Evolutionary conservation across 2,797 vertebrate genomes (phyloP), one percentile per base, ranked within the genome.

Genomic region (Xyrichtys novacula): DNA sequence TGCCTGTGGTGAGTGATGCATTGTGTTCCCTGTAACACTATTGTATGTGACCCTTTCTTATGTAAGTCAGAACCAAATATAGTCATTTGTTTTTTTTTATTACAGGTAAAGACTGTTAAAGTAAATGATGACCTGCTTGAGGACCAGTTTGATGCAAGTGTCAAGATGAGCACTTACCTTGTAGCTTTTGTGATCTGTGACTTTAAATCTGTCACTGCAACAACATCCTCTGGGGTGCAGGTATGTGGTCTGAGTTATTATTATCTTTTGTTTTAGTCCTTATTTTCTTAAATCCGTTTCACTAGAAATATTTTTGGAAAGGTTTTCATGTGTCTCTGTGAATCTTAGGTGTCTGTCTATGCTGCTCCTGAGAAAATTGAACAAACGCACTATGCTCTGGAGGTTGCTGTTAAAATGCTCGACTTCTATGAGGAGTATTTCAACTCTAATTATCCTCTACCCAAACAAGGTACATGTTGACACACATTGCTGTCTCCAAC

Each of bases 391-490:
- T 94, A 95, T 9, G 94, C 93, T 43, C 92, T 95, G 43, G 90
- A 95, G 74, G 90, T 89, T 44, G 93, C 93, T 57, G 67, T 95
- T 70, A 95, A 93, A 76, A 88, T 94, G 81, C 52, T 96, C 39
- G 93, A 95, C 65, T 94, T 95, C 86, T 95, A 95, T 55, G 94
- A 96, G 80, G 87, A 91, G 28, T 96, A 93, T 78, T 95, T 95
- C 78, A 92, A 93, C 81, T 94, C 94, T 58, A 85, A 36, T 29
- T 96, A 95, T 79, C 94, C 93, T 43, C 82, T 96, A 50, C 92
- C 94, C 44, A 96, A 96, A 85, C 84, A 94, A 80, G 94, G 94
- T 94, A 71, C 25, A 40, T 1, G 23, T 34, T 61, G 16, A 17
- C 50, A 25, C 34, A 8, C 5, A 36, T 5, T 40, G 34, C 2